Percentiles rank a stretch among this genome's conserved stretches.
phyloP scores from a whole-genome alignment of 1,140 invertebrate species.

The Apolygus lucorum region DNA sequence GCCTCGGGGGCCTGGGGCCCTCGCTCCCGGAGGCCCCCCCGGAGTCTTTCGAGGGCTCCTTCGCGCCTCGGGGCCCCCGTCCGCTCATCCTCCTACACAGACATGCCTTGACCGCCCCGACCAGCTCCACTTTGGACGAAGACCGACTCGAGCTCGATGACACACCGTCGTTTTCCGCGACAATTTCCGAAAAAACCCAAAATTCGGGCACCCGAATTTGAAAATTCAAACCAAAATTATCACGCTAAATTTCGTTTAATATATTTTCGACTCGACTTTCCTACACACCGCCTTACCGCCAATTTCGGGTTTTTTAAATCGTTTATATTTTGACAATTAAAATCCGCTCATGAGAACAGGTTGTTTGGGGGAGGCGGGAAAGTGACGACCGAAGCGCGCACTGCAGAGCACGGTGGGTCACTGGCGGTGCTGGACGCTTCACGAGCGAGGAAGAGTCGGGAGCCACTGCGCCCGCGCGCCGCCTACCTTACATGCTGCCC shows the following conservation, averaged over 20 bases:
- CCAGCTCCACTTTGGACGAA: constrained; percentile 13
- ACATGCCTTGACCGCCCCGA: constrained; percentile 10
- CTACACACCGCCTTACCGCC: too few relatives aligned
- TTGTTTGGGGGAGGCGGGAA: too few relatives aligned
- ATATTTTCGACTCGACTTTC: too few relatives aligned
- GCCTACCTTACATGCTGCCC: neutral
- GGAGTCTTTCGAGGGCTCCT: constrained; percentile 20
- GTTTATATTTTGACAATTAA: too few relatives aligned
- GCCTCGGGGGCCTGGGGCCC: constrained; percentile 30
- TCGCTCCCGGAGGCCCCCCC: constrained; percentile 18
- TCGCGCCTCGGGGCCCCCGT: constrained; percentile 23
- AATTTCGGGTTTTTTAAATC: too few relatives aligned
- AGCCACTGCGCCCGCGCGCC: neutral
- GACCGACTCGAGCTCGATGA: neutral
- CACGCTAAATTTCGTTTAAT: too few relatives aligned
- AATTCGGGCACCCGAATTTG: too few relatives aligned
- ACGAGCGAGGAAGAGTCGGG: neutral
- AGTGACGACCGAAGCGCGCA: neutral
- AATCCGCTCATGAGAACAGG: too few relatives aligned
- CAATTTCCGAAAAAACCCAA: neutral
- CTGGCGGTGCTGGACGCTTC: neutral
- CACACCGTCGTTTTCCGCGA: constrained; percentile 3
- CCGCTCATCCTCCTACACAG: neutral
- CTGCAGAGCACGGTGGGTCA: neutral
- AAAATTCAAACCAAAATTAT: too few relatives aligned